A percentile compares a stretch with the other conserved stretches of the same genome.
Evolutionary conservation across 1,140 invertebrate species (phyloP).

Genomic region (Adoxophyes honmai): DNA sequence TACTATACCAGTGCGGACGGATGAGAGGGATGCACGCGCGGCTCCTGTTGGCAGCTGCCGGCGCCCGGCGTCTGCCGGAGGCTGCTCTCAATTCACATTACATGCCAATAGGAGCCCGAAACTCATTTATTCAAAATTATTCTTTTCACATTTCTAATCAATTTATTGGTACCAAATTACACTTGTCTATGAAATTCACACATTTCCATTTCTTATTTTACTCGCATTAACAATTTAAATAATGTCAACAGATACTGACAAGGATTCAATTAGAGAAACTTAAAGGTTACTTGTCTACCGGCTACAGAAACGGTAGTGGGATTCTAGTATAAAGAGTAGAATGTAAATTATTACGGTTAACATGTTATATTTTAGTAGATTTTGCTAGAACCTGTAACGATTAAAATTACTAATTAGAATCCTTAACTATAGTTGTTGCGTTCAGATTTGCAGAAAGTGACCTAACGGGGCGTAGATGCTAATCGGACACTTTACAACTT

Average conservation of each 20-base stretch:
- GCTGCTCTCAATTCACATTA: background rate
- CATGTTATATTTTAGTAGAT: slow-evolving; percentile 58
- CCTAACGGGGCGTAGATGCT: slow-evolving; percentile 75
- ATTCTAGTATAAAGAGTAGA: slow-evolving; percentile 56
- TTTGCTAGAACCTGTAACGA: slow-evolving; percentile 66
- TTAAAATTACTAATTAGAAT: slow-evolving; percentile 55
- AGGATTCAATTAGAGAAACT: slow-evolving; percentile 32
- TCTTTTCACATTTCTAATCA: background rate
- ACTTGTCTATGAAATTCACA: slow-evolving; percentile 10
- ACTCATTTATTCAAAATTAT: background rate
- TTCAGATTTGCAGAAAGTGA: slow-evolving; percentile 45
- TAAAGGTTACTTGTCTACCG: slow-evolving; percentile 53
- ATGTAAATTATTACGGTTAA: slow-evolving; percentile 46
- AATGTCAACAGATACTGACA: slow-evolving; percentile 59
- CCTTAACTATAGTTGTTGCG: slow-evolving; percentile 52
- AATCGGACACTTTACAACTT: slow-evolving; percentile 44
- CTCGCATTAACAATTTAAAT: slow-evolving; percentile 20
- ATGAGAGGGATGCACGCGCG: slow-evolving; percentile 39
- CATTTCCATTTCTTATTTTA: slow-evolving; percentile 20
- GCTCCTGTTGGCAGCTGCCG: background rate
- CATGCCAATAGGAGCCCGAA: slow-evolving; percentile 2
- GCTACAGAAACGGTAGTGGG: slow-evolving; percentile 54
- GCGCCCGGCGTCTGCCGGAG: background rate
- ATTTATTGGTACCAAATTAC: slow-evolving; percentile 12
- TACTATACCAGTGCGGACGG: slow-evolving; percentile 39